Base-by-base conservation (phyloP, 2,888 invertebrate species). In the Ypsolopha sequella region DNA sequence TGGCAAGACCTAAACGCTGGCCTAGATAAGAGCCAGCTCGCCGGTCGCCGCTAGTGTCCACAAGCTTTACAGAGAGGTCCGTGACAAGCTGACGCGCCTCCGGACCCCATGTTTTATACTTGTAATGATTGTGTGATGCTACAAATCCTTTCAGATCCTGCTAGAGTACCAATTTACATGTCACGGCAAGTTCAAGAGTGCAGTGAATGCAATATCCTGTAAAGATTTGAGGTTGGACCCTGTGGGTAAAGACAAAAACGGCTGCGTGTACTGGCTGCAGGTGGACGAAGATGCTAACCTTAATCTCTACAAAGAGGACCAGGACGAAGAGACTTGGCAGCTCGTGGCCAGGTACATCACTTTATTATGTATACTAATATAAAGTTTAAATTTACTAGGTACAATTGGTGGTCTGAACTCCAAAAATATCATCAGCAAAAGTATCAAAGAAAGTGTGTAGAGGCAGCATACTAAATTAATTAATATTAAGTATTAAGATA, bases 261-360 rank as follows among this genome's bases (percentile, higher is more conserved):
- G 99, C 0, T 91, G 95, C 72, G 90, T 93, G 6, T 99, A 99
- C 77, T 99, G 99, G 98, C 91, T 93, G 64, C 95, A 98, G 65
- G 89, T 94, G 52, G 96, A 98, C 75, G 91, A 93, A 56, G 93
- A 94, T 54, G 93, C 95, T 63, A 96, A 97, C 77, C 88, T 99
- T 56, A 90, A 96, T 57, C 91, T 99, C 47, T 99, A 97, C 77
- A 92, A 94, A 68, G 99, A 99, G 79, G 97, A 99, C 70, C 91
- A 94, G 59, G 98, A 99, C 77, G 98, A 99, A 71, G 97, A 98
- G 73, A 95, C 95, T 10, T 98, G 97, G 97, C 92, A 94, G 69
- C 89, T 97, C 46, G 93, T 98, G 56, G 97, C 97, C 56, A 93
- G 91, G 94, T 95, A 80, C 35, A 46, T 34, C 24, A 24, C 24